Percentiles rank a stretch among this genome's conserved stretches.
phyloP scores from a whole-genome alignment of 1,140 invertebrate species.

The Ceratoteleas bidentatus region DNA sequence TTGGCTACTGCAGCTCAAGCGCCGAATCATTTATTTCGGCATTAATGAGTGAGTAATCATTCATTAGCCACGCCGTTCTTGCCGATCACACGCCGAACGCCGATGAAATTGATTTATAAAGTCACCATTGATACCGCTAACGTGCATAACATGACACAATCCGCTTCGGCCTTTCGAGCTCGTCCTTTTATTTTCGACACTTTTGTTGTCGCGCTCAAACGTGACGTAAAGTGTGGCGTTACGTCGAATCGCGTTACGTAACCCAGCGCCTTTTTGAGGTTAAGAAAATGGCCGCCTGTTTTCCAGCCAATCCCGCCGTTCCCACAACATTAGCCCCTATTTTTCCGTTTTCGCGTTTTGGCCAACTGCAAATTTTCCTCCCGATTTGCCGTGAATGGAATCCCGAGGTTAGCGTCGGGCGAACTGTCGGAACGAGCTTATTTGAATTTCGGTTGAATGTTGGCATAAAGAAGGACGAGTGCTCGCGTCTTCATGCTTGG shows the following conservation, averaged over 20 bases:
- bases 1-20: constrained; percentile 57
- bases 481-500: constrained; percentile 69
- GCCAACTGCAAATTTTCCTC: not conserved
- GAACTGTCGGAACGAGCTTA: constrained; percentile 37
- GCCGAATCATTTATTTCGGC: constrained; percentile 60
- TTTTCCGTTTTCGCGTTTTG: too few relatives aligned
- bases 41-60: constrained; percentile 65
- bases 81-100: constrained; percentile 53
- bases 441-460: constrained; percentile 58
- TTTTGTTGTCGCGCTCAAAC: constrained; percentile 8
- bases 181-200: constrained; percentile 14
- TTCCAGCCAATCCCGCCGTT: too few relatives aligned
- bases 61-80: constrained; percentile 61
- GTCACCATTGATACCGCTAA: constrained; percentile 51
- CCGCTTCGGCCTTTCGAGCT: constrained; percentile 39
- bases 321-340: too few relatives aligned
- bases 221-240: too few relatives aligned
- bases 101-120: constrained; percentile 63
- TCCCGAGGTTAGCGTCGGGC: not conserved
- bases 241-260: too few relatives aligned
- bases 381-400: not conserved
- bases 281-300: too few relatives aligned
- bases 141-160: constrained; percentile 59
- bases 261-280: too few relatives aligned
- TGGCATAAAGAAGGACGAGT: constrained; percentile 44